Conservation (phyloP, 2,888 invertebrate genomes). For the Vesta saturnalis region DNA sequence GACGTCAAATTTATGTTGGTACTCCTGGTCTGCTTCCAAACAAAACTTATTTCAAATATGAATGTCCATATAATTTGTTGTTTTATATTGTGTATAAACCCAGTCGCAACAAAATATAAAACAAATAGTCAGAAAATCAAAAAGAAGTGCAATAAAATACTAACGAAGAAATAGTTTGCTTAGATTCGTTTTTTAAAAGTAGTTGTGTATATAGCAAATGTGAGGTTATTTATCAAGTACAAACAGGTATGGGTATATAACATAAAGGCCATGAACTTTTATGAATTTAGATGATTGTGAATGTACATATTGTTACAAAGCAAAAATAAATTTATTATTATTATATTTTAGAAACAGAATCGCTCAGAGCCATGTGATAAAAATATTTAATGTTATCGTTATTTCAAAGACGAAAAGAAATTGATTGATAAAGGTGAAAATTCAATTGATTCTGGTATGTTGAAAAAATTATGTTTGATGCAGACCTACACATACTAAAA, state of each 20-base stretch:
- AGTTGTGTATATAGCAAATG: slow-evolving; percentile 5
- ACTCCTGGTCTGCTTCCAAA: no score
- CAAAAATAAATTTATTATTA: neutral
- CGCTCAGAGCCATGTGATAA: neutral
- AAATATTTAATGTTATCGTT: neutral
- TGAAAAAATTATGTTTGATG: neutral
- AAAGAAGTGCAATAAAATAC: slow-evolving; percentile 1
- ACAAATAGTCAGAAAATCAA: slow-evolving; percentile 5
- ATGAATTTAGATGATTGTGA: neutral
- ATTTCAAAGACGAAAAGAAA: neutral
- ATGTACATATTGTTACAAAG: neutral
- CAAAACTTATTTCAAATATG: no score
- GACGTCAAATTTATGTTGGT: slow-evolving; percentile 5
- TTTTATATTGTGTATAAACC: neutral
- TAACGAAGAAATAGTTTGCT: neutral
- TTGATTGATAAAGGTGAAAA: neutral
- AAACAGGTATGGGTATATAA: no score
- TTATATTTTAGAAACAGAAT: slow-evolving; percentile 5
- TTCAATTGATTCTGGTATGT: neutral
- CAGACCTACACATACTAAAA: neutral
- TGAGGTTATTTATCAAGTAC: slow-evolving; percentile 1
- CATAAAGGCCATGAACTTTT: neutral
- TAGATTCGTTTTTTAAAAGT: neutral
- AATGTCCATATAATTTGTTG: no score
- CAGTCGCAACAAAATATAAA: no score